Evolutionary conservation across 2,797 vertebrate species (phyloP).

Genomic region (Thamnophis elegans): DNA sequence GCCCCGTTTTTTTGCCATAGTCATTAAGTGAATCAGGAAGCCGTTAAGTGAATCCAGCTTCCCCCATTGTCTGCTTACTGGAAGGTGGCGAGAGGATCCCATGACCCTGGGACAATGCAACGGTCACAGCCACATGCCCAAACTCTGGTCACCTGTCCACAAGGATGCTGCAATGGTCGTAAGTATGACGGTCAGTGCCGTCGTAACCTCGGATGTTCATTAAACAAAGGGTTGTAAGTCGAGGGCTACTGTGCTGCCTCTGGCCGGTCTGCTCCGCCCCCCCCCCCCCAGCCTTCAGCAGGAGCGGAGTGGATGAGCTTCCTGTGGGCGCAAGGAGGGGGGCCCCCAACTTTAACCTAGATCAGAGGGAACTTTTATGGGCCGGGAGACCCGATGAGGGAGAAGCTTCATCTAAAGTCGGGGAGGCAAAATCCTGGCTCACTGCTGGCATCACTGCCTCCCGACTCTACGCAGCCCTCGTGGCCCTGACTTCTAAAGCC

Average conservation of each 20-base stretch:
- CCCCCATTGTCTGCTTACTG: neutral
- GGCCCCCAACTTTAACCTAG: neutral
- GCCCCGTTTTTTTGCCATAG: too few species aligned
- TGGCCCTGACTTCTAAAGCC: neutral
- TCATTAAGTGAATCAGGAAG: neutral
- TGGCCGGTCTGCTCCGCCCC: neutral
- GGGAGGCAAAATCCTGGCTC: neutral
- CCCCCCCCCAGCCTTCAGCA: neutral
- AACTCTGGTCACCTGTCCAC: too few species aligned
- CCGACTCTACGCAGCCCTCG: too few species aligned
- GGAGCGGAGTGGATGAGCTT: neutral
- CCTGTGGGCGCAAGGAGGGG: too few species aligned
- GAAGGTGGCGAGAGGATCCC: neutral
- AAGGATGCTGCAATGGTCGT: neutral
- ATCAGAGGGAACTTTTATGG: neutral
- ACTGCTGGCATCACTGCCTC: rapidly evolving
- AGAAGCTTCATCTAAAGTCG: neutral
- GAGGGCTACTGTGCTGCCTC: too few species aligned
- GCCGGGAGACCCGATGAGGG: neutral
- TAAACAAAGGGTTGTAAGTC: too few species aligned
- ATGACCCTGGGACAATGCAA: neutral
- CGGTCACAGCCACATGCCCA: neutral
- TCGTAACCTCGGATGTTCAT: too few species aligned
- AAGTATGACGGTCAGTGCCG: neutral
- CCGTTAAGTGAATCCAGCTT: neutral